A percentile compares a stretch with the other conserved stretches of the same genome.
Conservation (phyloP, 2,113 vertebrate genomes). For the Rafetus swinhoei region DNA sequence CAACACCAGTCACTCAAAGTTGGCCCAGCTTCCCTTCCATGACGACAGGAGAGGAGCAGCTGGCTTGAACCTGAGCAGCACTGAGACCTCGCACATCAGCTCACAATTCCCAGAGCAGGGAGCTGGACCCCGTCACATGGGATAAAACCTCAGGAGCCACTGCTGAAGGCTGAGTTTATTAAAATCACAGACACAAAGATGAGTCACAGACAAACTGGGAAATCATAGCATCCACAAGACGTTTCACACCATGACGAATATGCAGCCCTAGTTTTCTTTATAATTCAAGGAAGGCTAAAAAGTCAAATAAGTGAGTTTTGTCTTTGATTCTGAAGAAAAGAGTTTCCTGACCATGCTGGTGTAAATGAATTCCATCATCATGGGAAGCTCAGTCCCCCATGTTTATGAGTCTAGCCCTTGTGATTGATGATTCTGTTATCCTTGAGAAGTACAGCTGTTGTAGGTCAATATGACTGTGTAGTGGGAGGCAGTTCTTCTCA, state of each 20-base stretch:
- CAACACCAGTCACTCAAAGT: too few relatives aligned
- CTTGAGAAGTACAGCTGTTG: not conserved
- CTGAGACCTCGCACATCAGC: not conserved
- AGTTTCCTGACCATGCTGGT: not conserved
- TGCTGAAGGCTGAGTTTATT: not conserved
- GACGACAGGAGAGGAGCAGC: too few relatives aligned
- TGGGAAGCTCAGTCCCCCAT: not conserved
- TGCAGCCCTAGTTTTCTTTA: not conserved
- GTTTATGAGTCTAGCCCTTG: not conserved
- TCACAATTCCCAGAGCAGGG: not conserved
- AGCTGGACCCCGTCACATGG: not conserved
- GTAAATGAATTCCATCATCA: not conserved
- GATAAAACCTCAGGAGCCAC: not conserved
- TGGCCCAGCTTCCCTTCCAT: too few relatives aligned
- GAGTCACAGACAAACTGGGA: not conserved
- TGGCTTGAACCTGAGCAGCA: not conserved
- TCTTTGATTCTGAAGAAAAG: rapidly evolving
- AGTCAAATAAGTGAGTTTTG: rapidly evolving
- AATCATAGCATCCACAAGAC: not conserved
- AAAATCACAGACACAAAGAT: not conserved
- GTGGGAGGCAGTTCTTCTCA: not conserved
- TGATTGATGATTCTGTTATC: not conserved
- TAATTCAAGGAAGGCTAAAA: not conserved
- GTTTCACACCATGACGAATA: not conserved
- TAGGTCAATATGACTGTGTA: not conserved